phyloP scores from a whole-genome alignment of 2,797 vertebrate species.

The Clarias pachynema region DNA sequence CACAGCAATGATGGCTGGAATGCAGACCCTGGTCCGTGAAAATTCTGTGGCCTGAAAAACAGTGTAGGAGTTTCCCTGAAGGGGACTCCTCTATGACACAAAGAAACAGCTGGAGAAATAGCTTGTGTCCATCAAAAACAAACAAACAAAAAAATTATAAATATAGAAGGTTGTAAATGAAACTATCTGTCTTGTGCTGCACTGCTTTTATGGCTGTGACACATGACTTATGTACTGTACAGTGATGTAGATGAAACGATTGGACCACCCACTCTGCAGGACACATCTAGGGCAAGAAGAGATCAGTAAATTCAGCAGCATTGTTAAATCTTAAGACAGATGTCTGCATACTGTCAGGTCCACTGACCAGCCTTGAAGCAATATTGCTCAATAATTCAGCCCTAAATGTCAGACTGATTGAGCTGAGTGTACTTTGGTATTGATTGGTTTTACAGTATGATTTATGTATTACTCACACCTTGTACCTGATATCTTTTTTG shows the following conservation, averaged over 20 bases:
- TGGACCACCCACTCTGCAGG: slow-evolving; percentile 1
- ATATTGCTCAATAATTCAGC: not conserved
- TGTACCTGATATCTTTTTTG: not conserved
- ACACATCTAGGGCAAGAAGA: not conserved
- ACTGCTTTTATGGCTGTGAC: slow-evolving; percentile 35
- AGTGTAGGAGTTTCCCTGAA: slow-evolving; percentile 57
- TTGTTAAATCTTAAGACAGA: not conserved
- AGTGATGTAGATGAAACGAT: slow-evolving; percentile 24
- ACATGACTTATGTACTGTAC: slow-evolving; percentile 16
- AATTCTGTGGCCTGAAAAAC: slow-evolving; percentile 58
- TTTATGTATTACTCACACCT: not conserved
- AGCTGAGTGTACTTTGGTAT: not conserved
- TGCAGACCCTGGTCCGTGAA: slow-evolving; percentile 59
- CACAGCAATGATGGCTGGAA: slow-evolving; percentile 52
- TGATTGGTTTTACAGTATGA: not conserved
- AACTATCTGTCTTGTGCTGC: slow-evolving; percentile 45
- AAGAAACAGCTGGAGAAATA: slow-evolving; percentile 61
- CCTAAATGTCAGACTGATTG: not conserved
- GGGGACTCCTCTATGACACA: slow-evolving; percentile 55
- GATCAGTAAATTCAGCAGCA: not conserved
- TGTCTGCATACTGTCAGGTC: not conserved
- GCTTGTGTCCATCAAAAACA: slow-evolving; percentile 26
- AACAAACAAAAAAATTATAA: slow-evolving; percentile 10
- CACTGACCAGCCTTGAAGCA: not conserved
- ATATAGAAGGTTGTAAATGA: slow-evolving; percentile 44